Base-by-base conservation (phyloP, 2,113 vertebrate genomes). In the Arothron firmamentum region DNA sequence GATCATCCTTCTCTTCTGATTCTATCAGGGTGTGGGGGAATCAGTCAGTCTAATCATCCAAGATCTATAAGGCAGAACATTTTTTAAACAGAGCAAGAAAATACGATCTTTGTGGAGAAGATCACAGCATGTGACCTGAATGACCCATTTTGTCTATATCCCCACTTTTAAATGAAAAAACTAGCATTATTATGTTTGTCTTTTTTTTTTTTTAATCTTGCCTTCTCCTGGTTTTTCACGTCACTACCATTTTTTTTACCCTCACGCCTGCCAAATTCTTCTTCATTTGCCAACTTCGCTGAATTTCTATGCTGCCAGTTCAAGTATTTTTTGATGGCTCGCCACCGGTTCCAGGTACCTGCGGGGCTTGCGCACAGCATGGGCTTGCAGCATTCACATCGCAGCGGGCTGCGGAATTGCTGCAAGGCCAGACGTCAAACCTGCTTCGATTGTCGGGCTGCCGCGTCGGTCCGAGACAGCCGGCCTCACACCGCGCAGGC, bases 401-500 rank as follows among this genome's bases (percentile, higher is more conserved):
- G 2, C 80, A 78, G 74, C 60, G 4, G 79, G 81, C 20, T 48
- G 42, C 19, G 15, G 45, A 68, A 70, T 57, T 79, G 68, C 68
- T 62, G 62, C 18, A 41, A 69, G 61, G 56, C 61, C 71, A 59
- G 72, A 57, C 58, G 64, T 76, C 75, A 75, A 34, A 72, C 63
- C 65, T 10, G 53, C 60, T 76, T 56, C 53, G 15, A 31, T 65
- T 56, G 61, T 73, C 1, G 1, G 18, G 46, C 67, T 31, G 70
- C 18, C 45, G 65, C 6, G 46, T 55, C 70, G 12, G 16, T 56
- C 73, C 66, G 50, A 53, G 18, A 50, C 71, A 47, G 72, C 69
- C 8, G 53, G 53, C 62, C 55, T 67, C 75, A 70, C 74, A 43
- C 79, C 55, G 75, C 60, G 75, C 77, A 59, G 68, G 72, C 73